Evolutionary conservation across 2,797 vertebrate genomes (phyloP).

Genomic region (Glyptemys insculpta): DNA sequence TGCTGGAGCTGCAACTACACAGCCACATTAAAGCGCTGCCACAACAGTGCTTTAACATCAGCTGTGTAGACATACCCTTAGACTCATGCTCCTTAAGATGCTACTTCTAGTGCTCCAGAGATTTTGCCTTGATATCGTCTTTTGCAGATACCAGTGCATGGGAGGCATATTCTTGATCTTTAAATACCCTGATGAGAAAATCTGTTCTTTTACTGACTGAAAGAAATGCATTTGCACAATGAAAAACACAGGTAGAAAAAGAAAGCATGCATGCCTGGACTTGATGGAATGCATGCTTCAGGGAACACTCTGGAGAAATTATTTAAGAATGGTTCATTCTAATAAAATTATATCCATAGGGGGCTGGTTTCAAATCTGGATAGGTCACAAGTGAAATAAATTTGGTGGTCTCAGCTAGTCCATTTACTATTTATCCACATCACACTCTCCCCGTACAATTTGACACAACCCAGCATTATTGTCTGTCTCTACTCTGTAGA

Average conservation of each 20-base stretch:
- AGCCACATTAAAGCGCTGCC: too few species aligned
- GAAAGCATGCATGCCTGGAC: constrained; percentile 43
- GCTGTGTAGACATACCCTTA: too few species aligned
- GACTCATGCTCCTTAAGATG: background rate
- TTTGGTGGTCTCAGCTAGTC: constrained; percentile 72
- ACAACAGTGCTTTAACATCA: too few species aligned
- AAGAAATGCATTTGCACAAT: constrained; percentile 27
- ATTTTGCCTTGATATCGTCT: constrained; percentile 16
- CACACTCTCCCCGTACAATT: background rate
- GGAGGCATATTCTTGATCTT: constrained; percentile 8
- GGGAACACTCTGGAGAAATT: constrained; percentile 68
- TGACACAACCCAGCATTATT: constrained; percentile 62
- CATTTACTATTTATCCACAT: constrained; percentile 41
- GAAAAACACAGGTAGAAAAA: background rate
- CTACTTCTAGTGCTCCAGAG: background rate
- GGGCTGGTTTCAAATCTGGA: constrained; percentile 72
- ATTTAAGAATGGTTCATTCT: constrained; percentile 77
- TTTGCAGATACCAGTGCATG: background rate
- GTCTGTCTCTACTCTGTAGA: constrained; percentile 47
- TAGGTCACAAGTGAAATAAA: constrained; percentile 75
- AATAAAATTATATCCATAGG: constrained; percentile 78
- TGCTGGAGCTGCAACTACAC: too few species aligned
- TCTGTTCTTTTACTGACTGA: constrained; percentile 10
- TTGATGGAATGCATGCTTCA: constrained; percentile 52
- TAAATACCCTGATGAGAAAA: constrained; percentile 27